Evolutionary conservation across 2,113 vertebrate species (phyloP), one percentile per base, ranked within the genome.

Genomic region (Aptenodytes forsteri): DNA sequence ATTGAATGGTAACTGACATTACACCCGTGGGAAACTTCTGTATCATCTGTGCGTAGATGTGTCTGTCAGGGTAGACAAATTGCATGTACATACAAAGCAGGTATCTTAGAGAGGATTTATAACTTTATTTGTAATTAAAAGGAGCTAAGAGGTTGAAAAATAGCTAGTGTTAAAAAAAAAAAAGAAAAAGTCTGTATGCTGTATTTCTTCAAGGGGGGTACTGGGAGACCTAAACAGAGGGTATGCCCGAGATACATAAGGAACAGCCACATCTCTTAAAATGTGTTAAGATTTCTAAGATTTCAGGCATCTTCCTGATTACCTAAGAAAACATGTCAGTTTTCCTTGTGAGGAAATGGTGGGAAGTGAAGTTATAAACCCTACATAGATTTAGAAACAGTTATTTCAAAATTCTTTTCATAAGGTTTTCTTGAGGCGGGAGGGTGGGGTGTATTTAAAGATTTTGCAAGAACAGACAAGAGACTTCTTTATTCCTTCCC

Each of bases 11-110:
- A 38, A 34, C 42, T 86, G 56, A 38, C 26, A 7, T 72, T 69
- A 26, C 7, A 11, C 2, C 7, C 0, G 0, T 5, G 2, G 27
- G 47, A 72, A 89, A 32, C 2, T 11, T 72, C 18, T 55, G 2
- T 72, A 3, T 54, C 16, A 23, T 32, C 20, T 89, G 18, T 64
- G 2, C 40, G 30, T 36, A 34, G 6, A 23, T 77, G 8, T n/a
- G 32, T 38, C 36, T 62, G 13, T 83, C 20, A 76, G 10, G 27
- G 29, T 42, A 27, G 14, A 40, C 19, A 47, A 34, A 55, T 44
- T 73, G 13, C 40, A 29, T 52, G 26, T 38, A 67, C 5, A 4
- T 69, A 54, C 4, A 17, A 65, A 47, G 10, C 3, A 8, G 34
- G 2, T 80, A 32, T 81, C n/a, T 83, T 91, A 50, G 32, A 64